Evolutionary conservation across 2,797 vertebrate species (phyloP).

Genomic region (Myiothlypis chrysogaster): DNA sequence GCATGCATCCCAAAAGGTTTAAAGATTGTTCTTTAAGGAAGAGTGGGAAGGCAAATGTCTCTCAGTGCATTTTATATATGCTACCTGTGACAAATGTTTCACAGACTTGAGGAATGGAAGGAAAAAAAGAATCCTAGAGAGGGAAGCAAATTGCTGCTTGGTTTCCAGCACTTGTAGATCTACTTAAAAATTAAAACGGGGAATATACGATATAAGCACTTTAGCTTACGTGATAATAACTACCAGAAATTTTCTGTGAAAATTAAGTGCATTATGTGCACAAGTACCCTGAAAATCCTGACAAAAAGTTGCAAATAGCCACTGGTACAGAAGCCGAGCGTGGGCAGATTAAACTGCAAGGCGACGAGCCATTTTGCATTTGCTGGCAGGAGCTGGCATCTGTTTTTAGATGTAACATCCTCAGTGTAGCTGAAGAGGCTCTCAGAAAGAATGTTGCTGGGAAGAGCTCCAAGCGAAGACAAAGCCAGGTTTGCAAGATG

Average conservation of each 20-base stretch:
- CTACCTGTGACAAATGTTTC: slow-evolving; percentile 32
- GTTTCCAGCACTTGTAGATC: not conserved
- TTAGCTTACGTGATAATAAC: not conserved
- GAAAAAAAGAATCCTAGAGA: not conserved
- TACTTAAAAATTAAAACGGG: not conserved
- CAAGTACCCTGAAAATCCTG: not conserved
- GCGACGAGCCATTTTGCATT: slow-evolving; percentile 56
- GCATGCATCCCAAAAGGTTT: not conserved
- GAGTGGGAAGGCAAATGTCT: slow-evolving; percentile 36
- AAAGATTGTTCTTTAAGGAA: not conserved
- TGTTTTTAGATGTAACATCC: slow-evolving; percentile 68
- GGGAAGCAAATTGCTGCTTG: not conserved
- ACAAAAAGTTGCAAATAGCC: slow-evolving; percentile 39
- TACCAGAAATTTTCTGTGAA: not conserved
- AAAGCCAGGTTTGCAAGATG: slow-evolving; percentile 66
- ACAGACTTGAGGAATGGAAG: not conserved
- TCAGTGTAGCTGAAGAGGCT: slow-evolving; percentile 54
- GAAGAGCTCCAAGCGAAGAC: slow-evolving; percentile 57
- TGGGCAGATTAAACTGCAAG: slow-evolving; percentile 50
- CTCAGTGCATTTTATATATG: slow-evolving; percentile 6
- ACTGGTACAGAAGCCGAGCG: not conserved
- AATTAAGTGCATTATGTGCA: not conserved
- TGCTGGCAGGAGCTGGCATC: slow-evolving; percentile 65
- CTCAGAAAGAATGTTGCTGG: slow-evolving; percentile 47
- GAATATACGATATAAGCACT: not conserved